Evolutionary conservation across 2,888 invertebrate genomes (phyloP).

Genomic region (Drosophila sordidapex): DNA sequence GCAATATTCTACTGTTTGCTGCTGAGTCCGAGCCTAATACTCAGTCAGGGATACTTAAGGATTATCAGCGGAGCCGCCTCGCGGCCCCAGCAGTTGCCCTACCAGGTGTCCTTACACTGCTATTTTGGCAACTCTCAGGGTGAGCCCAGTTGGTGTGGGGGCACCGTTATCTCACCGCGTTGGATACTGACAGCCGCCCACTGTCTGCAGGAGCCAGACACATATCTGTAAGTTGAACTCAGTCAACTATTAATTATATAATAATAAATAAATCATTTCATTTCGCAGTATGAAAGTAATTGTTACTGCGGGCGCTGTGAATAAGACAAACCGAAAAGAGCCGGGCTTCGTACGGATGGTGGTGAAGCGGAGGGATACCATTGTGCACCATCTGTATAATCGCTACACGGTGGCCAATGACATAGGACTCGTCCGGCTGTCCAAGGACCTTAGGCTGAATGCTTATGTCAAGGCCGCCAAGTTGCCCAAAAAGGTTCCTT

Average conservation of each 20-base stretch:
- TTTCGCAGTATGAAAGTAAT: slow-evolving; percentile 28
- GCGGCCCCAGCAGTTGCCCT: slow-evolving; percentile 37
- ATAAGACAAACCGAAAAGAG: not conserved
- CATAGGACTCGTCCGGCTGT: slow-evolving; percentile 47
- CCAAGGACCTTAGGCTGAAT: slow-evolving; percentile 23
- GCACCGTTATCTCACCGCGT: slow-evolving; percentile 48
- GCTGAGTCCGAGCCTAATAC: slow-evolving; percentile 7
- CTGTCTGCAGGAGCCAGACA: slow-evolving; percentile 37
- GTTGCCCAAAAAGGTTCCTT: slow-evolving; percentile 28
- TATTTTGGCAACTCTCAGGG: slow-evolving; percentile 24
- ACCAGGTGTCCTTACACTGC: slow-evolving; percentile 49
- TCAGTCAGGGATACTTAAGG: slow-evolving; percentile 33
- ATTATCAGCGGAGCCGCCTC: slow-evolving; percentile 55
- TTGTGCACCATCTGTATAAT: slow-evolving; percentile 42
- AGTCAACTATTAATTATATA: not conserved
- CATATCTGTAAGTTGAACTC: slow-evolving; percentile 25
- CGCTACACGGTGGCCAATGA: slow-evolving; percentile 38
- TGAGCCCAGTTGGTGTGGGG: slow-evolving; percentile 43
- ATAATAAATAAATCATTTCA: not conserved
- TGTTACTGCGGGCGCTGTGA: slow-evolving; percentile 39
- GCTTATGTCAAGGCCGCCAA: slow-evolving; percentile 27
- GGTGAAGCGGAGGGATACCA: slow-evolving; percentile 15
- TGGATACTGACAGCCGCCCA: slow-evolving; percentile 70
- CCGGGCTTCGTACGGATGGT: slow-evolving; percentile 10
- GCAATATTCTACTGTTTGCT: slow-evolving; percentile 22